phyloP scores from a whole-genome alignment of 2,888 invertebrate genomes.

The Lamellibrachia columna region DNA sequence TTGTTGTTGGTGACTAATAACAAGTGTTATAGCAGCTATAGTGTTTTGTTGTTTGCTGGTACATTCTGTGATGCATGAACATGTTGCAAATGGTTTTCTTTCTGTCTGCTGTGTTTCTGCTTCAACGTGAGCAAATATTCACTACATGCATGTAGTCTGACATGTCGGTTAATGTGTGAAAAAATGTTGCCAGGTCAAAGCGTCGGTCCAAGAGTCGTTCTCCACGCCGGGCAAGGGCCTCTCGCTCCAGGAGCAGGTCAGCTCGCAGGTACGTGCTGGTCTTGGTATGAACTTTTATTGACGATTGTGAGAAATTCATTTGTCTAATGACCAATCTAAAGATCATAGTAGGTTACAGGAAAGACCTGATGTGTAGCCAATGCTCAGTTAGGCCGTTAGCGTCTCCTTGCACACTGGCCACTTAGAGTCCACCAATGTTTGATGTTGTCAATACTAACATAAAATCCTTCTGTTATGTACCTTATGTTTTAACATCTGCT shows the following conservation, averaged over 20 bases:
- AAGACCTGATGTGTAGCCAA: too few relatives aligned
- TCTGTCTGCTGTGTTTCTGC: not conserved
- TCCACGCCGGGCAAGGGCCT: not conserved
- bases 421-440: too few relatives aligned
- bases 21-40: not conserved
- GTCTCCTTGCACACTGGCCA: too few relatives aligned
- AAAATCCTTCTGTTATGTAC: too few relatives aligned
- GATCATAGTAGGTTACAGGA: too few relatives aligned
- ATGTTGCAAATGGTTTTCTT: not conserved
- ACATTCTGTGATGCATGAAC: not conserved
- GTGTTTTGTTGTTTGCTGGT: not conserved
- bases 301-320: not conserved
- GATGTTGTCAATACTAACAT: too few relatives aligned
- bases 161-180: not conserved
- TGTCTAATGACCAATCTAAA: too few relatives aligned
- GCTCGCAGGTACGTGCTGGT: not conserved
- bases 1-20: not conserved
- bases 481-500: too few relatives aligned
- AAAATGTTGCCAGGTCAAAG: not conserved
- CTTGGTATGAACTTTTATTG: not conserved
- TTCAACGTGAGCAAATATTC: too few relatives aligned
- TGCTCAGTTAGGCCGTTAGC: too few relatives aligned
- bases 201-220: not conserved
- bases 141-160: not conserved
- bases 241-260: slow-evolving; percentile 10